Base-by-base conservation (phyloP, 2,113 vertebrate species). In the Illadopsis cleaveri region DNA sequence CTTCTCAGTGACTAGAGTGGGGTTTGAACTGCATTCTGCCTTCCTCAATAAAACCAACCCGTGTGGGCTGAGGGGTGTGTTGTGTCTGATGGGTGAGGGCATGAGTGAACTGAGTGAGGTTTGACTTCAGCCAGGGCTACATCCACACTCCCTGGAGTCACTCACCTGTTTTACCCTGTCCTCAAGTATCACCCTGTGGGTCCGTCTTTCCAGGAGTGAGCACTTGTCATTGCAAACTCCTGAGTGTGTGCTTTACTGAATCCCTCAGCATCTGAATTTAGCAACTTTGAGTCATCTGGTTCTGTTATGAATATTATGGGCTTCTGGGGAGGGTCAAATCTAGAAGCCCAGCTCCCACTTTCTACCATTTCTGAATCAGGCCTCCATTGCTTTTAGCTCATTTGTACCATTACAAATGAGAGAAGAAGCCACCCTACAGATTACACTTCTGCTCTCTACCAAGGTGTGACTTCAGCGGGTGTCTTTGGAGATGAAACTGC, bases 91-190 rank as follows among this genome's bases (percentile, higher is more conserved):
- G 40, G 6, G 8, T 45, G 57, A 6, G 15, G 30, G 37, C 12
- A 2, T 45, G 24, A 33, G 9, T 24, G 30, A n/a, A 38, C 48
- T 51, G 0, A 58, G 17, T 10, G 25, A 82, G 48, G 20, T 50
- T 64, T 64, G 14, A 9, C 5, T 85, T 76, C 30, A 23, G 19
- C 57, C 45, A 65, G 33, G 28, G 19, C 10, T 10, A 33, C 1
- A 2, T 64, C 53, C 57, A 30, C 0, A 0, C 40, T 65, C 5
- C 0, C 24, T 50, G 22, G 37, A 24, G 40, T 64, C 69, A 31
- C 61, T 65, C 51, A 35, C 31, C 64, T 64, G 7, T 33, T 72
- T 56, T 11, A 56, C 50, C 10, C 24, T 51, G 31, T 35, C 72
- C 30, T 82, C 62, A 80, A 13, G 27, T 18, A 51, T 9, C 35